phyloP scores from a whole-genome alignment of 1,140 invertebrate species.

The Sarcophaga peregrina region DNA sequence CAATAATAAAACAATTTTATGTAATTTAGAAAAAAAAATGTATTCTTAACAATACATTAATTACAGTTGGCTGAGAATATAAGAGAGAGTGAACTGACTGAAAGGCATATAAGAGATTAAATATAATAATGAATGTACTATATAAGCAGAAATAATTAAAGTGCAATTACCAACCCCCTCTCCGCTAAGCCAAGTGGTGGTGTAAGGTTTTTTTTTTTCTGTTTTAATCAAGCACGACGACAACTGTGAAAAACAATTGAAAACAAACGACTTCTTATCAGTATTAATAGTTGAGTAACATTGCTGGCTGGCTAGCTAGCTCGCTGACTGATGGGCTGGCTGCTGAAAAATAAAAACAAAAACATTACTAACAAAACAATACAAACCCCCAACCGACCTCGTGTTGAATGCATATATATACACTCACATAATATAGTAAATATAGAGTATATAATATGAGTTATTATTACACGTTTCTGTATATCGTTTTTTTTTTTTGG shows the following conservation, averaged over 20 bases:
- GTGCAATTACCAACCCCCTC: conserved; percentile 25
- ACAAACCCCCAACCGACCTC: background rate
- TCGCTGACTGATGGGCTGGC: conserved; percentile 20
- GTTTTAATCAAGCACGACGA: background rate
- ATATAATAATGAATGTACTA: background rate
- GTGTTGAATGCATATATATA: background rate
- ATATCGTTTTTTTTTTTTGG: too few species aligned
- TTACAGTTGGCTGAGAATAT: background rate
- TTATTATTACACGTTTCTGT: too few species aligned
- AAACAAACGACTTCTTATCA: background rate
- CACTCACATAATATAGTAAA: background rate
- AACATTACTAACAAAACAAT: background rate
- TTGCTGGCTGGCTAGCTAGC: background rate
- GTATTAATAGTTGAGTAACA: background rate
- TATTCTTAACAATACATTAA: background rate
- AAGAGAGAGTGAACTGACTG: background rate
- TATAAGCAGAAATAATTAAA: background rate
- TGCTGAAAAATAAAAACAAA: conserved; percentile 26
- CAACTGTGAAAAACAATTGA: background rate
- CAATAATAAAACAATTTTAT: background rate
- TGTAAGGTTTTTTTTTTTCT: background rate
- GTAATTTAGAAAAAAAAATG: background rate
- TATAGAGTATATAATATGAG: too few species aligned
- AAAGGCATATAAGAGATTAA: background rate
- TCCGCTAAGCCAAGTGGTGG: conserved; percentile 14